Percentiles rank a stretch among this genome's conserved stretches.
Conservation (phyloP, 2,113 vertebrate genomes). For the Camelus dromedarius region DNA sequence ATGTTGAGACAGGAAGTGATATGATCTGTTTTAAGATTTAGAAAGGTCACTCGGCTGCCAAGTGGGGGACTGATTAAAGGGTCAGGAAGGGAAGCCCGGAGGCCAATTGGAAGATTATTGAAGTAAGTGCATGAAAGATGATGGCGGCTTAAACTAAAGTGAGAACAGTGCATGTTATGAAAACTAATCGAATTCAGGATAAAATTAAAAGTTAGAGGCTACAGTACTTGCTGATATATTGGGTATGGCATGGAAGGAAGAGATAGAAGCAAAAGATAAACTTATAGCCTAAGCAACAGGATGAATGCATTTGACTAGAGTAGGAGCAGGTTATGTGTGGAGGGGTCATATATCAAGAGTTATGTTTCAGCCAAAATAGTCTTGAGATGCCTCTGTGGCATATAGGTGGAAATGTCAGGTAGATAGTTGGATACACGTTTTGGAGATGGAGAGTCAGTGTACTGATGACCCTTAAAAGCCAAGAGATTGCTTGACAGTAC, state of each 20-base stretch:
- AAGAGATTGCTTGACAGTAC: neutral
- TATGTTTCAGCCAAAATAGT: neutral
- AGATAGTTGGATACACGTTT: neutral
- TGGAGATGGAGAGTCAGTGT: neutral
- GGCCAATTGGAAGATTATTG: neutral
- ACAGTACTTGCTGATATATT: neutral
- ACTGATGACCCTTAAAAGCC: neutral
- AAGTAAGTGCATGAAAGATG: neutral
- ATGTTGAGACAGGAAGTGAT: neutral
- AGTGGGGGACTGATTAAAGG: neutral
- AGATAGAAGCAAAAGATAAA: neutral
- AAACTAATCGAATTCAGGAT: slow-evolving; percentile 22
- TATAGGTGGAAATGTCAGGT: neutral
- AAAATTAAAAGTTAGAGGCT: neutral
- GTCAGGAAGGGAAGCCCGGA: neutral
- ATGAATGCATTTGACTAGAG: neutral
- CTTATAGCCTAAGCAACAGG: neutral
- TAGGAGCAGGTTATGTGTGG: neutral
- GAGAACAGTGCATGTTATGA: neutral
- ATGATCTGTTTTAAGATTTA: slow-evolving; percentile 20
- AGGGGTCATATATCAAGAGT: neutral
- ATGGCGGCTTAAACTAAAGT: neutral
- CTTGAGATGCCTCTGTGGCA: neutral
- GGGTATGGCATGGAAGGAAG: neutral
- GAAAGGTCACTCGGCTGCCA: neutral